phyloP scores from a whole-genome alignment of 2,888 invertebrate genomes.

The Acleris emargana region DNA sequence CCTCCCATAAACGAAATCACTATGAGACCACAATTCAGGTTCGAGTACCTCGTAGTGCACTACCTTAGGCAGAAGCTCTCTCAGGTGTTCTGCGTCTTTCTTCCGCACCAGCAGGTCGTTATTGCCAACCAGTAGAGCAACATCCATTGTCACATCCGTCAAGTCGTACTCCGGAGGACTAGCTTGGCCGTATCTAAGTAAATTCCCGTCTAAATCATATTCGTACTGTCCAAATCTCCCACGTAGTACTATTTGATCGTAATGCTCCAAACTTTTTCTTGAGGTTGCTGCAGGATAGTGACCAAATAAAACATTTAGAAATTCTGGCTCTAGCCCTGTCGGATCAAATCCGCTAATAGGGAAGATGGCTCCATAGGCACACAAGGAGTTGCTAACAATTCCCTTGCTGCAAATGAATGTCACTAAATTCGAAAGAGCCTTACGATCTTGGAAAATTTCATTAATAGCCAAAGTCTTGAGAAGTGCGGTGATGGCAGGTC shows the following conservation, averaged over 20 bases:
- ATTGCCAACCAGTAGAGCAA: conserved; percentile 48
- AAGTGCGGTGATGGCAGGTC: conserved; percentile 6
- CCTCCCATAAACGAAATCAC: conserved; percentile 54
- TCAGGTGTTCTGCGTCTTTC: conserved; percentile 47
- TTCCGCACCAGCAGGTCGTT: conserved; percentile 53
- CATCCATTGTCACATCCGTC: conserved; percentile 48
- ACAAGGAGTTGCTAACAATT: conserved; percentile 10
- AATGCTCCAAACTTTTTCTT: conserved; percentile 53
- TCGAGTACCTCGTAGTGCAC: conserved; percentile 36
- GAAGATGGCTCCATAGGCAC: conserved; percentile 5
- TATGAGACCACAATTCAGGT: conserved; percentile 47
- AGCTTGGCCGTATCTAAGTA: conserved; percentile 44
- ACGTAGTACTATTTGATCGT: conserved; percentile 46
- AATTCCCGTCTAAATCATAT: conserved; percentile 49
- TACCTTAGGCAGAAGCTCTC: conserved; percentile 49
- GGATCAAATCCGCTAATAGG: conserved; percentile 36
- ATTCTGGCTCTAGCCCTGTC: conserved; percentile 46
- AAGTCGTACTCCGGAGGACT: conserved; percentile 55
- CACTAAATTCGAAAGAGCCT: conserved; percentile 31
- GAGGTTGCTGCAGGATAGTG: conserved; percentile 57
- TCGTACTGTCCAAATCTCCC: conserved; percentile 53
- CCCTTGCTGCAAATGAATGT: conserved; percentile 17
- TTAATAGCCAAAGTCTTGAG: conserved; percentile 21
- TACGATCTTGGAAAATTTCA: conserved; percentile 35
- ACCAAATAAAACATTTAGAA: conserved; percentile 41